Percentiles rank a stretch among this genome's conserved stretches.
Evolutionary conservation across 2,113 vertebrate species (phyloP).

Genomic region (Apteryx owenii): DNA sequence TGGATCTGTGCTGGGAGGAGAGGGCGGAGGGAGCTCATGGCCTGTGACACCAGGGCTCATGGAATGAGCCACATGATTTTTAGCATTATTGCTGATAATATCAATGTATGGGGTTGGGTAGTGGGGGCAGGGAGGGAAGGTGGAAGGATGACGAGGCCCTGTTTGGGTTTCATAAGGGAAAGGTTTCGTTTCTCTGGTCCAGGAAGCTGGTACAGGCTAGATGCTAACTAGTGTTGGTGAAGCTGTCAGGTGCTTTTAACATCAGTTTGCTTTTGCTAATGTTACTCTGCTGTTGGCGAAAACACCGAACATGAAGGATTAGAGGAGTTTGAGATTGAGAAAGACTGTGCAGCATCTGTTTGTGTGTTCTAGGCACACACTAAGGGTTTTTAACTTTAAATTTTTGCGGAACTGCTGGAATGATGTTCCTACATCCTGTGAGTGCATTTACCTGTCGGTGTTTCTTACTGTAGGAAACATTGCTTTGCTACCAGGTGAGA

Average conservation of each 20-base stretch:
- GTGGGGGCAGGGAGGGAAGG: not conserved
- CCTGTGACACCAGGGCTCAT: not conserved
- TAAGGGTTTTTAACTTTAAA: not conserved
- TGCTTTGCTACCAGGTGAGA: not conserved
- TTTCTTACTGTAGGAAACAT: not conserved
- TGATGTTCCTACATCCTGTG: not conserved
- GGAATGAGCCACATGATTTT: not conserved
- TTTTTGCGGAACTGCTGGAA: not conserved
- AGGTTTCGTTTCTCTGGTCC: fast-evolving
- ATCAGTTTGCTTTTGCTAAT: not conserved
- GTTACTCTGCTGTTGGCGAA: not conserved
- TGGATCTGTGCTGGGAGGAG: not conserved
- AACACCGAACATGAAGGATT: not conserved
- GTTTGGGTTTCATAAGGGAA: not conserved
- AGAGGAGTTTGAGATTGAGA: not conserved
- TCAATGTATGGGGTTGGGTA: fast-evolving
- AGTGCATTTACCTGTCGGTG: not conserved
- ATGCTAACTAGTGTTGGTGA: not conserved
- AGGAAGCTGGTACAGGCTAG: not conserved
- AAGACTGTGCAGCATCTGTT: not conserved
- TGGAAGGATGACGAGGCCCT: not conserved
- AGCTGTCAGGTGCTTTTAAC: not conserved
- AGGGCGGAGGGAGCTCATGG: not conserved
- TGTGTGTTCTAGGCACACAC: not conserved
- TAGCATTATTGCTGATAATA: not conserved